phyloP scores from a whole-genome alignment of 2,113 vertebrate genomes.

The Phyllostomus discolor region DNA sequence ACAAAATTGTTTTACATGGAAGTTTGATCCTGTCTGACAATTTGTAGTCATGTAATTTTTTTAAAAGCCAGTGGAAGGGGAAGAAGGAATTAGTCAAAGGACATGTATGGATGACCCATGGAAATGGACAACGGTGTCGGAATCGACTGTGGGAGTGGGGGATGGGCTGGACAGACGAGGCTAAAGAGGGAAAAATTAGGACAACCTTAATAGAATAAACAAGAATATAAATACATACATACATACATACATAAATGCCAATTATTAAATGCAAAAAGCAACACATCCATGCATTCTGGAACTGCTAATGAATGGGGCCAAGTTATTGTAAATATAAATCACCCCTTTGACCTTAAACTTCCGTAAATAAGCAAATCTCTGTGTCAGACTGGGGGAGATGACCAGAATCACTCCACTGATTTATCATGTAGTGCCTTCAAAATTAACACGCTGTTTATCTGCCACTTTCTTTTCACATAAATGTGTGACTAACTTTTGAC shows the following conservation, averaged over 20 bases:
- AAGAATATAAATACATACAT: not conserved
- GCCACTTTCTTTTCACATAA: constrained; percentile 73
- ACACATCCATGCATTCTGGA: not conserved
- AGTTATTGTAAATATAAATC: constrained; percentile 76
- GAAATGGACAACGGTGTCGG: too few relatives aligned
- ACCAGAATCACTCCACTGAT: constrained; percentile 63
- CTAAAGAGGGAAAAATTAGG: too few relatives aligned
- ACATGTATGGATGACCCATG: too few relatives aligned
- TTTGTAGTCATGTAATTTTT: constrained; percentile 61
- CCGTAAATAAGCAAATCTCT: constrained; percentile 68
- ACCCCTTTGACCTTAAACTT: constrained; percentile 67
- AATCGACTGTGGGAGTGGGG: too few relatives aligned
- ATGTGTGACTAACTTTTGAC: constrained; percentile 73
- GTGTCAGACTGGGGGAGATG: constrained; percentile 54
- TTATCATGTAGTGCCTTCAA: constrained; percentile 53
- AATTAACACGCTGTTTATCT: constrained; percentile 55
- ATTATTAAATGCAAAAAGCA: constrained; percentile 38
- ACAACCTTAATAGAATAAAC: too few relatives aligned
- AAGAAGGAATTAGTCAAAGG: too few relatives aligned
- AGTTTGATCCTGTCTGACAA: constrained; percentile 44
- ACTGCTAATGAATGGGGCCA: constrained; percentile 67
- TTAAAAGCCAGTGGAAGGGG: constrained; percentile 2
- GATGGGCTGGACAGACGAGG: too few relatives aligned
- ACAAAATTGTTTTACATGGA: constrained; percentile 11
- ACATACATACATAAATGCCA: constrained; percentile 28